Base-by-base conservation (phyloP, 2,113 vertebrate species). In the Artemisiospiza belli region DNA sequence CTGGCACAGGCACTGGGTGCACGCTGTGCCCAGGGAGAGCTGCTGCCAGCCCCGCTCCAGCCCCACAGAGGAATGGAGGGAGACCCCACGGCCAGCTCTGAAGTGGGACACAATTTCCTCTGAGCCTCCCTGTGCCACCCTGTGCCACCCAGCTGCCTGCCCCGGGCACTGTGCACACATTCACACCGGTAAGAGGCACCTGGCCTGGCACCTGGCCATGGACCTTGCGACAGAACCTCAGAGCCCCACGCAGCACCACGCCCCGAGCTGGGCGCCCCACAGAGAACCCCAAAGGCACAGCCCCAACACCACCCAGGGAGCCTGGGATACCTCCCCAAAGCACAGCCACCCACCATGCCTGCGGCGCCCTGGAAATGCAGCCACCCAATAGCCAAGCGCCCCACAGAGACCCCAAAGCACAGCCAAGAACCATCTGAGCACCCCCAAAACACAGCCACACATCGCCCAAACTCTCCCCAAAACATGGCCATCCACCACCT, bases 31-130 rank as follows among this genome's bases (percentile, higher is more conserved):
- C 0, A 6, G 22, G 37, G 17, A 49, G 41, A 72, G 43, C 43
- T 41, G 55, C 79, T 49, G 52, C 44, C 52, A 33, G 59, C 49
- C 43, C 4, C 0, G 2, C 27, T 41, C n/a, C 9, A 7, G 2
- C 25, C 25, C 22, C 35, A 0, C 10, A 0, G 37, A 5, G 39
- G 49, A 55, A 18, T 15, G 3, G 2, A 8, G n/a, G 39, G 35
- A 15, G 1, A 7, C 37, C 47, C 37, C n/a, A 1, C 12, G 14
- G n/a, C 15, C 5, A 2, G 41, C 10, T 5, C 4, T 0, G 9
- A 5, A 21, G 20, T 11, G 1, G 27, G 33, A 2, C 58, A 27
- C 14, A 0, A 22, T 18, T 46, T 22, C 47, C 47, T 54, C 21
- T 7, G 27, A 15, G 6, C 15, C 33, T 24, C 18, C 22, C 51